phyloP scores from a whole-genome alignment of 2,113 vertebrate genomes.

The Bubalus kerabau region DNA sequence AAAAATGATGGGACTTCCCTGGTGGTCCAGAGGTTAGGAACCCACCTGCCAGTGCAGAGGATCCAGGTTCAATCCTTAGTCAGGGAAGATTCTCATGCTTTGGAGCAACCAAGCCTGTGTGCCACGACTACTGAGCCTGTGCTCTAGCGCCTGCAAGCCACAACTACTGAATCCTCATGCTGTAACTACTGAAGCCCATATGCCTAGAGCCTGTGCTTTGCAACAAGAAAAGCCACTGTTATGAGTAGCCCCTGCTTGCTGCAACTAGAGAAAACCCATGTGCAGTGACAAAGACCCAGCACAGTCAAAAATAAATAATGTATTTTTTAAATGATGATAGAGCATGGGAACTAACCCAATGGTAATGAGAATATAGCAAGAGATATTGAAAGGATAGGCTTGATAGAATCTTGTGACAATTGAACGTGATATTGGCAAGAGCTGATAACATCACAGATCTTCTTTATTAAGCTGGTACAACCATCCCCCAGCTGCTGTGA shows the following conservation, averaged over 20 bases:
- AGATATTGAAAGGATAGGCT: background rate
- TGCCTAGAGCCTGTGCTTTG: background rate
- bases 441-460: background rate
- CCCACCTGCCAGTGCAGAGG: background rate
- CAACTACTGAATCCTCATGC: background rate
- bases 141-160: background rate
- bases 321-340: background rate
- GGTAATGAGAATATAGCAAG: background rate
- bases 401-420: background rate
- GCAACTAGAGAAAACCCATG: background rate
- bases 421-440: background rate
- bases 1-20: background rate
- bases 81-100: background rate
- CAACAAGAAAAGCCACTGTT: background rate
- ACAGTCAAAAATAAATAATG: background rate
- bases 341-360: background rate
- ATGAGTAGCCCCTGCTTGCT: background rate
- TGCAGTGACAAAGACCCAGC: background rate
- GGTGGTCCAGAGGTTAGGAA: background rate
- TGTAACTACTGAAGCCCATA: background rate
- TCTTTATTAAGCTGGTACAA: background rate
- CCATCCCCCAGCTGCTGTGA: background rate
- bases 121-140: background rate
- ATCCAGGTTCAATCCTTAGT: background rate
- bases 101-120: background rate